Percentiles rank a stretch among this genome's conserved stretches.
Conservation (phyloP, 2,797 vertebrate species). For the Myotis pilosus region DNA sequence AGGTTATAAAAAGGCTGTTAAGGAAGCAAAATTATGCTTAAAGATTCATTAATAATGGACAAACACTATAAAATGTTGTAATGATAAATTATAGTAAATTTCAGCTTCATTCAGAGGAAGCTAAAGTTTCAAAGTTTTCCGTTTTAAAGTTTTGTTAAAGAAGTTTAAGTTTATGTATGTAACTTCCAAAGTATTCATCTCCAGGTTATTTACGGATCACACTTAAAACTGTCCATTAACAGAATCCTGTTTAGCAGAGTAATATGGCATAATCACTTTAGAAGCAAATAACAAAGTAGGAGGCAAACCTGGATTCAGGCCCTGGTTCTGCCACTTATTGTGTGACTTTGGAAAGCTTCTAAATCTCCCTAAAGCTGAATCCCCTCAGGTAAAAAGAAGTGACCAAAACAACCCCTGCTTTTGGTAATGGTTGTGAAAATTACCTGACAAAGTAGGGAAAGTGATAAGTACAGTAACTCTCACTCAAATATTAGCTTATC, state of each 20-base stretch:
- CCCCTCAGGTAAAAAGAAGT: not conserved
- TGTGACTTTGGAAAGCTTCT: not conserved
- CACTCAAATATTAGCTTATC: not conserved
- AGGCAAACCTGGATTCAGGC: not conserved
- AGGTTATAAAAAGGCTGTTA: not conserved
- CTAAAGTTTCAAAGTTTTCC: conserved; percentile 18
- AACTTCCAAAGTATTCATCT: not conserved
- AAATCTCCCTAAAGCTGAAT: not conserved
- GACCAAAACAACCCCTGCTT: not conserved
- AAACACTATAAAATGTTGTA: not conserved
- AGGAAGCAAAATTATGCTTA: not conserved
- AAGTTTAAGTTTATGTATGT: not conserved
- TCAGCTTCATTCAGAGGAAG: conserved; percentile 9
- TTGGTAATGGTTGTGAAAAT: not conserved
- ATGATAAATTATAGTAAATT: not conserved
- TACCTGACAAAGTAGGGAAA: not conserved
- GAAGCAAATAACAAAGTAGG: not conserved
- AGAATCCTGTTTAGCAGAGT: not conserved
- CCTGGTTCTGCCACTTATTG: not conserved
- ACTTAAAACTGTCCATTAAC: not conserved
- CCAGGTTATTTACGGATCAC: not conserved
- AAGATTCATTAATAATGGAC: not conserved
- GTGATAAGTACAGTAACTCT: not conserved
- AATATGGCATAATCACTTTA: not conserved
- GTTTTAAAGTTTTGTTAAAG: not conserved